Evolutionary conservation across 2,113 vertebrate species (phyloP).

Genomic region (Eulemur macaco): DNA sequence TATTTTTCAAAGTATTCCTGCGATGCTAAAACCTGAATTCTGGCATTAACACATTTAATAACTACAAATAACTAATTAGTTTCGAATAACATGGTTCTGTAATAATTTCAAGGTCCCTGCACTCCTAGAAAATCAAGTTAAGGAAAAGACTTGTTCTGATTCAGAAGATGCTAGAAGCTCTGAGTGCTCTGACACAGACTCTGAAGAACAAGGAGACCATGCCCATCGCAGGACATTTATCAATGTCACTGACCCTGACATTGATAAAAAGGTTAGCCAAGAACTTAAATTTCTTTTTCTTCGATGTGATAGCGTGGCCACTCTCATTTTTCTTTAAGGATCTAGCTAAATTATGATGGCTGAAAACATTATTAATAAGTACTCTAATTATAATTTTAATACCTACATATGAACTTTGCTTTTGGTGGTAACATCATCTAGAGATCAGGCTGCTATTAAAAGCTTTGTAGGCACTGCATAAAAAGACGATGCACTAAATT

Average conservation of each 20-base stretch:
- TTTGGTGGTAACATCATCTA: not conserved
- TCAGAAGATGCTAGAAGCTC: conserved; percentile 82
- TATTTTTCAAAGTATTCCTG: not conserved
- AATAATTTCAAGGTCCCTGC: conserved; percentile 89
- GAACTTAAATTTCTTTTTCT: not conserved
- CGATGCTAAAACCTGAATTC: not conserved
- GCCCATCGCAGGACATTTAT: conserved; percentile 72
- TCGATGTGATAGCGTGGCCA: not conserved
- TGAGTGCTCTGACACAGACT: conserved; percentile 72
- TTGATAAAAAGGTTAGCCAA: conserved; percentile 91
- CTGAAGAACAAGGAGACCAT: conserved; percentile 75
- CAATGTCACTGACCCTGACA: conserved; percentile 50
- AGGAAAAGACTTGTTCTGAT: conserved; percentile 74
- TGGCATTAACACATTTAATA: not conserved
- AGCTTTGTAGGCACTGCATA: not conserved
- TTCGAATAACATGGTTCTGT: conserved; percentile 30
- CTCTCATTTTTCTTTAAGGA: not conserved
- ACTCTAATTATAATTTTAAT: not conserved
- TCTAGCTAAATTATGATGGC: not conserved
- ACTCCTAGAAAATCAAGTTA: conserved; percentile 87
- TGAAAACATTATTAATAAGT: not conserved
- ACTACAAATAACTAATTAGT: not conserved
- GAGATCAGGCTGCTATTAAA: not conserved
- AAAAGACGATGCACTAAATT: not conserved
- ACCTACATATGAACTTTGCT: not conserved